Conservation (phyloP, 2,797 vertebrate genomes). For the Enteromius unitaeniatus region DNA sequence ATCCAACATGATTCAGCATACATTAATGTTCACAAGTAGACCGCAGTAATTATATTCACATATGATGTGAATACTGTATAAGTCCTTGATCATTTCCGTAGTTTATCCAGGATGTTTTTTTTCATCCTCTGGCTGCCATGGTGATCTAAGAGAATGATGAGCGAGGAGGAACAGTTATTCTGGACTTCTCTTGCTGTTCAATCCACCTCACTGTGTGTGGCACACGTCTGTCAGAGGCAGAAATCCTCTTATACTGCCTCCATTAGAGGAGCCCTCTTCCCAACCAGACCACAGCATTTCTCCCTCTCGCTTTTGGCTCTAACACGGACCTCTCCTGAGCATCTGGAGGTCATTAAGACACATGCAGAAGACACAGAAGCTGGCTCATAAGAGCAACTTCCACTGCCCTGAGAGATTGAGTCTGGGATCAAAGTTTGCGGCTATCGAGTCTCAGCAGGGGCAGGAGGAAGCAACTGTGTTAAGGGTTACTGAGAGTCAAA, state of each 20-base stretch:
- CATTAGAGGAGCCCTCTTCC: slow-evolving; percentile 42
- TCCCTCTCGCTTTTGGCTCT: slow-evolving; percentile 21
- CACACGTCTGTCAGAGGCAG: slow-evolving; percentile 16
- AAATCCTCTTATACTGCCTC: slow-evolving; percentile 34
- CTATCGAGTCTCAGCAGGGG: not conserved
- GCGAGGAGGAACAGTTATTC: slow-evolving; percentile 1
- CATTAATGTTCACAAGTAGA: slow-evolving; percentile 20
- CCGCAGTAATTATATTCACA: slow-evolving; percentile 33
- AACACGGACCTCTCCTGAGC: slow-evolving; percentile 41
- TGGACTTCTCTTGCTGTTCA: slow-evolving; percentile 15
- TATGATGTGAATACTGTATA: slow-evolving; percentile 5
- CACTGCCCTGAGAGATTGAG: not conserved
- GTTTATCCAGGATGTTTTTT: slow-evolving; percentile 11
- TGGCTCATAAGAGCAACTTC: not conserved
- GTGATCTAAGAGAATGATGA: slow-evolving; percentile 32
- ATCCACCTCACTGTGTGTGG: slow-evolving; percentile 31
- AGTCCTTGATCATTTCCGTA: slow-evolving; percentile 21
- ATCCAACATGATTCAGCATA: slow-evolving; percentile 25
- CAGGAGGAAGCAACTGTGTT: not conserved
- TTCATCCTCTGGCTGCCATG: slow-evolving; percentile 16
- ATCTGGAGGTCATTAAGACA: slow-evolving; percentile 62
- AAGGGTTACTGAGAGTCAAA: not conserved
- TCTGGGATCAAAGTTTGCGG: not conserved
- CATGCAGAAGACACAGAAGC: slow-evolving; percentile 59
- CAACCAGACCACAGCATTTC: slow-evolving; percentile 2